Conservation (phyloP, 2,797 vertebrate genomes). For the Poeciliopsis infans region DNA sequence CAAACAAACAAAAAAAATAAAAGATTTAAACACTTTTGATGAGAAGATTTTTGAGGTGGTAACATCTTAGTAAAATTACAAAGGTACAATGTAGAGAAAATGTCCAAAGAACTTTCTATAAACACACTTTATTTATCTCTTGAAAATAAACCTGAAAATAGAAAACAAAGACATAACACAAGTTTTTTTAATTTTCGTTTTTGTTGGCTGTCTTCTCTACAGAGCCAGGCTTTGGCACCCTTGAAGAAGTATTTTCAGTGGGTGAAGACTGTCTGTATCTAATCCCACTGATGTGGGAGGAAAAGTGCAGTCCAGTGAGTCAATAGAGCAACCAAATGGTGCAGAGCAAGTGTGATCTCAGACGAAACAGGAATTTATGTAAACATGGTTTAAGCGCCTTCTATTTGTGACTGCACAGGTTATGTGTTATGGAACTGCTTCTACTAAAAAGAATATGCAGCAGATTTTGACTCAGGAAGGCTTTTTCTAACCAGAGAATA, state of each 20-base stretch:
- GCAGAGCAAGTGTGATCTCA: constrained; percentile 16
- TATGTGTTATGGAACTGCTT: not conserved
- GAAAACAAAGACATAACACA: constrained; percentile 44
- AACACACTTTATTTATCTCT: constrained; percentile 44
- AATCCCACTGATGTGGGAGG: constrained; percentile 35
- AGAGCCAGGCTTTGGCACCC: constrained; percentile 30
- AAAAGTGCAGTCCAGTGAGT: constrained; percentile 24
- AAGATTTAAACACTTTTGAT: constrained; percentile 27
- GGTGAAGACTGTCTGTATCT: constrained; percentile 13
- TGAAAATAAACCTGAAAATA: constrained; percentile 40
- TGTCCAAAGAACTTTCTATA: constrained; percentile 43
- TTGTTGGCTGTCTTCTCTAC: constrained; percentile 21
- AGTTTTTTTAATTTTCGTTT: constrained; percentile 30
- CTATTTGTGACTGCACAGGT: not conserved
- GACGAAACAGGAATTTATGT: constrained; percentile 18
- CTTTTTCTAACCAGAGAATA: not conserved
- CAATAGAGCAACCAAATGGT: constrained; percentile 26
- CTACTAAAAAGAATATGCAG: not conserved
- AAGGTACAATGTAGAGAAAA: constrained; percentile 31
- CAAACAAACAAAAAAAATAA: not conserved
- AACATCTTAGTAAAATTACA: constrained; percentile 42
- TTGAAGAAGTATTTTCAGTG: constrained; percentile 27
- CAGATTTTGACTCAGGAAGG: constrained; percentile 8
- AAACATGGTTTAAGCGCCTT: not conserved
- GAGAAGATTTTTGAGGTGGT: constrained; percentile 52